Evolutionary conservation across 2,888 invertebrate genomes (phyloP).

Genomic region (Dicyrtomina minuta): DNA sequence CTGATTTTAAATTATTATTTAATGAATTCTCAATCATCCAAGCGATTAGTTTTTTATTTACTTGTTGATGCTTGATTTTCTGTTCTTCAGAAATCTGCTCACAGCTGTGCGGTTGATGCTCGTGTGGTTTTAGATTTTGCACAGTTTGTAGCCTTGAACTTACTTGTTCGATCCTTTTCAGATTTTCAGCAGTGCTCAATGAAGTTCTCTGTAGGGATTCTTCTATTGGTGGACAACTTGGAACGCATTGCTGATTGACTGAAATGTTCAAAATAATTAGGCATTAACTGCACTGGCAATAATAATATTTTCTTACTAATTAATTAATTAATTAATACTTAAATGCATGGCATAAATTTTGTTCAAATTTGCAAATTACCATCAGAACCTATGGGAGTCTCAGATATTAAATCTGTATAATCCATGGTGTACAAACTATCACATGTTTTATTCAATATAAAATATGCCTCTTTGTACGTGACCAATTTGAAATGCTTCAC

Average conservation of each 20-base stretch:
- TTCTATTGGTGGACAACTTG: neutral
- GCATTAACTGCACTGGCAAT: no score
- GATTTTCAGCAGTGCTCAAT: neutral
- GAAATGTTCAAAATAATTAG: neutral
- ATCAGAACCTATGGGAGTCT: no score
- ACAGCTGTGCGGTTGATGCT: no score
- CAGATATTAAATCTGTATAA: neutral
- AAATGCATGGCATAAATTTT: no score
- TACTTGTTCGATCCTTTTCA: no score
- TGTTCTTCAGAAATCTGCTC: no score
- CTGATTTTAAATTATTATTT: neutral
- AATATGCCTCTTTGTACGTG: neutral
- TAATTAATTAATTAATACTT: no score
- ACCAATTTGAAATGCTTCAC: neutral
- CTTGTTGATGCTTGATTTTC: neutral
- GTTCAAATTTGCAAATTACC: no score
- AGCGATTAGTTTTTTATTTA: neutral
- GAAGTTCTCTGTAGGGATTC: neutral
- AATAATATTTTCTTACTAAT: no score
- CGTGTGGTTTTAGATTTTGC: no score
- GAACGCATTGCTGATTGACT: neutral
- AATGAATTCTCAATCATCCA: neutral
- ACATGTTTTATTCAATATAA: neutral
- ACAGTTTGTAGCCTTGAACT: no score
- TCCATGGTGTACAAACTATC: neutral